Conservation (phyloP, 2,113 vertebrate species). For the Lophius piscatorius region DNA sequence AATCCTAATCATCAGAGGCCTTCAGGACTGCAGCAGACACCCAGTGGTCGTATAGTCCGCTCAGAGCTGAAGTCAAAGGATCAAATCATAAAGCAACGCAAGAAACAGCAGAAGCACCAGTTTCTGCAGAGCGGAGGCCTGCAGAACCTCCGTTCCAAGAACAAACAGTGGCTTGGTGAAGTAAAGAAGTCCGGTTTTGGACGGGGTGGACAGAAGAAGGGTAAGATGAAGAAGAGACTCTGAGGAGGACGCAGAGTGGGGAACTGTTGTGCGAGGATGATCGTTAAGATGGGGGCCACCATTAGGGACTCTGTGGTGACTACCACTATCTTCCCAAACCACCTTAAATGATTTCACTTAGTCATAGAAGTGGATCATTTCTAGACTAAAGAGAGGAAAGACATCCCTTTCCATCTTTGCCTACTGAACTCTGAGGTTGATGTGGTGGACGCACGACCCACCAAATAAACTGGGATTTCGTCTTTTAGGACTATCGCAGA, state of each 20-base stretch:
- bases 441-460: too few species aligned
- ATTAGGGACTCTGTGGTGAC: not conserved
- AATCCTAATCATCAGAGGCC: slow-evolving; percentile 21
- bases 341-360: not conserved
- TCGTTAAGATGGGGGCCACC: not conserved
- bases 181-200: slow-evolving; percentile 89
- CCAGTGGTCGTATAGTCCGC: slow-evolving; percentile 62
- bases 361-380: slow-evolving; percentile 3
- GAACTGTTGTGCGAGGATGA: too few species aligned
- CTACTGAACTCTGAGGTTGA: not conserved
- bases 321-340: not conserved
- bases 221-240: slow-evolving; percentile 89
- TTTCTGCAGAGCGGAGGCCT: slow-evolving; percentile 91
- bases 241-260: slow-evolving; percentile 57
- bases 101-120: slow-evolving; percentile 81
- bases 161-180: slow-evolving; percentile 78
- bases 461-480: not conserved
- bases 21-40: not conserved
- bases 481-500: slow-evolving; percentile 8
- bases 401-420: not conserved
- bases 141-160: slow-evolving; percentile 81
- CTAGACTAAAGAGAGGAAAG: not conserved
- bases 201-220: slow-evolving; percentile 82
- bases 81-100: slow-evolving; percentile 93
- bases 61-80: slow-evolving; percentile 88